Base-by-base conservation (phyloP, 2,888 invertebrate species). In the Baccha elongata region DNA sequence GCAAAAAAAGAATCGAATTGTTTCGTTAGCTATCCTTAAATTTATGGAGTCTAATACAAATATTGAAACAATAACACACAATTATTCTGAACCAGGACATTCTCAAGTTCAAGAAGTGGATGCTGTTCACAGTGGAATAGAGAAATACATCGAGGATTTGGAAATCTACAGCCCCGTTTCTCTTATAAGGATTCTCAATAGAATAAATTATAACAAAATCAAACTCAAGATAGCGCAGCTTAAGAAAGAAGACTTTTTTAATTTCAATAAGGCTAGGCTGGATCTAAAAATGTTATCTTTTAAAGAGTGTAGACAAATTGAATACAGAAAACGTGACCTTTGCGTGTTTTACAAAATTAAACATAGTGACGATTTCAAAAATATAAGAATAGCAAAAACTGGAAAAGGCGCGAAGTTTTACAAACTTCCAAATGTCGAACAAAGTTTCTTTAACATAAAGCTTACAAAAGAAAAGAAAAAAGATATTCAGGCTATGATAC, bases 51-150 rank as follows among this genome's bases (percentile, higher is more conserved):
- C 32, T 52, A 17, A 52, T 19, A 35, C 13, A 52, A 35, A 35
- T 8, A 10, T 32, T 13, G 52, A 52, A 52, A 35, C 32, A 35
- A 35, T 52, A 17, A 35, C 35, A 35, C 32, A 35, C 3, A 52
- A 52, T 15, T 52, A 52, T 6, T 29, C 29, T 29, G 52, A 26
- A 52, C 52, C 52, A 13, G 52, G 52, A 10, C 52, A 52, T 52
- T 52, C 32, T 29, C 32, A 32, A 32, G 15, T 52, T 13, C 52
- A 52, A 52, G 52, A 52, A 52, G 52, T 52, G 19, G 29, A 52
- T 52, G 52, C 52, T 32, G 52, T 52, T 13, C 52, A 52, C 17
- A 52, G 52, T 13, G 52, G 29, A 29, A 52, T 52, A 29, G 52
- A 52, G 32, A 52, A 26, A 52, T 32, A 52, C 15, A 15, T 52